phyloP scores from a whole-genome alignment of 2,113 vertebrate genomes.

The Sceloporus undulatus region DNA sequence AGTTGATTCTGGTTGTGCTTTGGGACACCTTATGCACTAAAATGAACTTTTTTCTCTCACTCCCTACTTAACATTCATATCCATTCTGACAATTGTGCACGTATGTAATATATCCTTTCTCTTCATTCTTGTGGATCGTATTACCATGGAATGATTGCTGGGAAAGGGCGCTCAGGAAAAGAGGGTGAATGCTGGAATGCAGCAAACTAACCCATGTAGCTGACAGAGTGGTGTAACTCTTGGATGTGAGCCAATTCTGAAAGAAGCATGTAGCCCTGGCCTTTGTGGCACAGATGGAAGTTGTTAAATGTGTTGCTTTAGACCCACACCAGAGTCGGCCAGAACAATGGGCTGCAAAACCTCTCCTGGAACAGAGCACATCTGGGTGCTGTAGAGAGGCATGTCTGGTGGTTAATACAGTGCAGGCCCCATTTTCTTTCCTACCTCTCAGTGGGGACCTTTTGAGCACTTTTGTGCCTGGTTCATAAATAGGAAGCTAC shows the following conservation, averaged over 20 bases:
- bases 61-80: conserved; percentile 37
- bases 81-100: conserved; percentile 48
- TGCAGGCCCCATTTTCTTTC: conserved; percentile 40
- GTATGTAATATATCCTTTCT: conserved; percentile 37
- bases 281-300: conserved; percentile 65
- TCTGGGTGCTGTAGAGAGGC: conserved; percentile 30
- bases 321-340: conserved; percentile 43
- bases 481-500: conserved; percentile 28
- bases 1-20: conserved; percentile 30
- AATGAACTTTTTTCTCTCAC: conserved; percentile 39
- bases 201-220: conserved; percentile 55
- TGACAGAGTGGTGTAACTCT: conserved; percentile 65
- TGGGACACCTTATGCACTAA: conserved; percentile 36
- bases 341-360: conserved; percentile 46
- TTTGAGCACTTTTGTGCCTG: background rate
- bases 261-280: background rate
- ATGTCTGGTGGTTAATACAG: conserved; percentile 4
- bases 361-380: conserved; percentile 45
- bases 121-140: conserved; percentile 51
- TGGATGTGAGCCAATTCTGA: conserved; percentile 59
- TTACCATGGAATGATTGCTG: conserved; percentile 65
- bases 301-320: conserved; percentile 60
- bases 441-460: background rate
- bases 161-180: conserved; percentile 63
- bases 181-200: conserved; percentile 57